Base-by-base conservation (phyloP, 2,888 invertebrate species). In the Byasa hedistus region DNA sequence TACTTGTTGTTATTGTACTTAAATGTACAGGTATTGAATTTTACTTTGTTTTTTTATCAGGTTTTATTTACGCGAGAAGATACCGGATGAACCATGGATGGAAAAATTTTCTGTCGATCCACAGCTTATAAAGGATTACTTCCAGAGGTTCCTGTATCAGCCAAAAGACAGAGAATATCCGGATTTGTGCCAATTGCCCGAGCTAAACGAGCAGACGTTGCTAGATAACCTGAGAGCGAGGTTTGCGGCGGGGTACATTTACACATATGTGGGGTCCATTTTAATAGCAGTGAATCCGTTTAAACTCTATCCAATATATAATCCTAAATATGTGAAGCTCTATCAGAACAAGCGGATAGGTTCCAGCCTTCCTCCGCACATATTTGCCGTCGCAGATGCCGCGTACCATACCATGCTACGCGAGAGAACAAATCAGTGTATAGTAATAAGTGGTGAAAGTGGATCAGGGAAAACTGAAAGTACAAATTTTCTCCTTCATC, bases 401-500 rank as follows among this genome's bases (percentile, higher is more conserved):
- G 98, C 98, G 27, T 98, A 98, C 85, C 97, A 98, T 85, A 96
- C 96, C 83, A 98, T 98, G 98, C 92, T 98, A 71, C 95, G 97
- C 74, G 96, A 97, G 78, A 94, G 96, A 80, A 95, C 95, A 73
- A 98, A 98, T 86, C 93, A 93, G 92, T 98, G 98, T 85, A 97
- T 98, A 79, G 98, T 98, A 76, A 98, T 99, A 76, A 97, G 97
- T 81, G 98, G 98, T 36, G 98, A 98, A 87, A 97, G 97, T 84
- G 98, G 98, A 69, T 97, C 97, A n/a, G 98, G 98, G 7, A 98
- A 98, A 91, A 98, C 98, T 2, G 98, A 98, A 85, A 98, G 97
- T 83, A 98, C 98, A 36, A 98, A 98, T 92, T 97, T 98, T 85
- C 93, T 98, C 70, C 92, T 99, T 64, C 98, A 98, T 86, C 98